Evolutionary conservation across 2,888 invertebrate genomes (phyloP).

Genomic region (Priapulus caudatus): DNA sequence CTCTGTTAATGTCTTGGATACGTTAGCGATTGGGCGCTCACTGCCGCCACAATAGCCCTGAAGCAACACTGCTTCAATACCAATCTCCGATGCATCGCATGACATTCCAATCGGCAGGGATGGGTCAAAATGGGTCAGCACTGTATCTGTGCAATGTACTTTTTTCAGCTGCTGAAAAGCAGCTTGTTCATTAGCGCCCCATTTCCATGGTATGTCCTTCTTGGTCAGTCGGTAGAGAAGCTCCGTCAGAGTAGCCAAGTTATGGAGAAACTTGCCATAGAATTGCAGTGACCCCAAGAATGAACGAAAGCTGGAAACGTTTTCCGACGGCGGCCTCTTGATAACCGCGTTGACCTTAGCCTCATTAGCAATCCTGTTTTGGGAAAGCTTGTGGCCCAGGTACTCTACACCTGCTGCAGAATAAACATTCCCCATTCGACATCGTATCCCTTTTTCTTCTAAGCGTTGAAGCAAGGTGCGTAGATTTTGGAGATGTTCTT

Average conservation of each 20-base stretch:
- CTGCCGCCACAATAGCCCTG: not conserved
- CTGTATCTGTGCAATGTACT: constrained; percentile 9
- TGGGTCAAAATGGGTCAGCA: constrained; percentile 11
- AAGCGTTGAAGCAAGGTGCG: not conserved
- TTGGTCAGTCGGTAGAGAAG: constrained; percentile 1
- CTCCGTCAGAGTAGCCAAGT: constrained; percentile 5
- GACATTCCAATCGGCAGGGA: not conserved
- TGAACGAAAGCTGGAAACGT: constrained; percentile 13
- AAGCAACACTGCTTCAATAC: not conserved
- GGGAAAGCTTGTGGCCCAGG: constrained; percentile 11
- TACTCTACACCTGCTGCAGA: constrained; percentile 11
- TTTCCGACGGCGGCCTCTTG: constrained; percentile 13
- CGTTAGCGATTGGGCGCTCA: not conserved
- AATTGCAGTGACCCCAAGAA: constrained; percentile 13
- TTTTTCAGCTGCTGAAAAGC: constrained; percentile 10
- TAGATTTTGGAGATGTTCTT: constrained; percentile 7
- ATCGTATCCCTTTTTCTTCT: constrained; percentile 9
- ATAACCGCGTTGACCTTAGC: constrained; percentile 11
- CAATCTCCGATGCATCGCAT: not conserved
- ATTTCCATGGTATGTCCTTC: not conserved
- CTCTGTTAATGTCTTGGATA: not conserved
- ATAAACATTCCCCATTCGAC: constrained; percentile 10
- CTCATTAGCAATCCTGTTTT: constrained; percentile 12
- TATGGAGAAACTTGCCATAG: constrained; percentile 12
- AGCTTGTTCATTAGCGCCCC: constrained; percentile 12